Evolutionary conservation across 2,797 vertebrate species (phyloP), one percentile per base, ranked within the genome.

Genomic region (Sebastes trivittatus): DNA sequence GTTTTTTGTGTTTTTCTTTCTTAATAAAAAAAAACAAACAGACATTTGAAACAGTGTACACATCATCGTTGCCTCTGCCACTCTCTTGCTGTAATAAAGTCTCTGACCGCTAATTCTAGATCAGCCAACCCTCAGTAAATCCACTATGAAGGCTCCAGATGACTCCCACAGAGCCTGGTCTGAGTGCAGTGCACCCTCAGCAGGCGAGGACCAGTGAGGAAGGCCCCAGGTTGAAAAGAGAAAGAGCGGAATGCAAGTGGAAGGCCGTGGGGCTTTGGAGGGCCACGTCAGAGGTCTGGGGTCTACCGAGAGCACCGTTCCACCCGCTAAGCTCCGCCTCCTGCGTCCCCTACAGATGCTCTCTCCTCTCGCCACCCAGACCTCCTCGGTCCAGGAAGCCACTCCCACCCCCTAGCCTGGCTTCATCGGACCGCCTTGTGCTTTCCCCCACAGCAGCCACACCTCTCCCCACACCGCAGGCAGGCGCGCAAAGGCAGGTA

Each of bases 351-450:
- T 0, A 84, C 90, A 81, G 93, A 92, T 87, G 91, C 92, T 86
- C 93, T 72, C 90, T 7, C 23, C 49, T 18, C 29, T 38, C 30
- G 11, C 18, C n/a, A 60, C 75, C 80, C 67, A 67, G 69, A 82
- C 76, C 86, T 77, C 83, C 64, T 66, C 22, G 22, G 83, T 89
- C 84, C 86, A 30, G 69, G 76, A 52, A 81, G 78, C 75, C 87
- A 71, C 60, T 55, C 80, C 78, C 64, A 6, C 72, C 83, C 82
- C 87, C 82, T 4, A 14, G 80, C 92, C 95, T 92, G 89, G 87
- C 90, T 93, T 97, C 97, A 98, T 93, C 97, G 97, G 67, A 97
- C 96, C 1, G 97, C 97, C 92, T 98, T 98, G 92, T 98, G 97
- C 92, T 96, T 97, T 60, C 97, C 97, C 66, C 97, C 97, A 0